These are phyloP conservation scores for Rhysida immarginata DNA, from an alignment of 1,140 invertebrate species.

Conservation along the genomic window DNA sequence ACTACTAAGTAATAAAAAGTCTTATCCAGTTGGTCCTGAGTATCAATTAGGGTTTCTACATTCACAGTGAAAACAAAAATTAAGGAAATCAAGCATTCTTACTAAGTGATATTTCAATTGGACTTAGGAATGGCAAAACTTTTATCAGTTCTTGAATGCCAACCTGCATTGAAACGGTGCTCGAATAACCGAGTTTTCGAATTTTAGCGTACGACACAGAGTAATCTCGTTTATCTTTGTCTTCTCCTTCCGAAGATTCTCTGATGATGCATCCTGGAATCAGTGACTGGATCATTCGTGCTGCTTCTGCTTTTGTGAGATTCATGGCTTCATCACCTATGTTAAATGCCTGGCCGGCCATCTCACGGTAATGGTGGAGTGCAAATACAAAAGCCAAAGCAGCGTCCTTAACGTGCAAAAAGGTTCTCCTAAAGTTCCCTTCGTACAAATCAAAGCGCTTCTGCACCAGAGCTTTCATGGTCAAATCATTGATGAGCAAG, in stretches of 20 bases:
- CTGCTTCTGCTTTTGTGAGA: constrained; percentile 18
- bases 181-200: constrained; percentile 17
- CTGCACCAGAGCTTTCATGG: constrained; percentile 13
- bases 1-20: no score
- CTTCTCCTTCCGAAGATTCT: constrained; percentile 17
- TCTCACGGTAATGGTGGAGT: constrained; percentile 16
- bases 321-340: constrained; percentile 22
- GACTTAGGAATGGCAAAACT: constrained; percentile 18
- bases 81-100: constrained; percentile 20
- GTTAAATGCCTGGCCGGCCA: constrained; percentile 20
- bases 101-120: constrained; percentile 13
- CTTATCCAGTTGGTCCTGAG: no score
- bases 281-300: constrained; percentile 12
- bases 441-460: constrained; percentile 19
- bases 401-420: constrained; percentile 21
- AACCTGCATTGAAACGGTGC: constrained; percentile 17
- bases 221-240: constrained; percentile 21
- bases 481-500: constrained; percentile 20
- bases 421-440: constrained; percentile 19
- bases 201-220: constrained; percentile 21
- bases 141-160: constrained; percentile 19
- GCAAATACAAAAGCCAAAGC: constrained; percentile 20
- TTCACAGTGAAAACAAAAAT: no score
- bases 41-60: no score
- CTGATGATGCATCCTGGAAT: constrained; percentile 12